Conservation (phyloP, 2,113 vertebrate species). For the Dicrurus megarhynchus region DNA sequence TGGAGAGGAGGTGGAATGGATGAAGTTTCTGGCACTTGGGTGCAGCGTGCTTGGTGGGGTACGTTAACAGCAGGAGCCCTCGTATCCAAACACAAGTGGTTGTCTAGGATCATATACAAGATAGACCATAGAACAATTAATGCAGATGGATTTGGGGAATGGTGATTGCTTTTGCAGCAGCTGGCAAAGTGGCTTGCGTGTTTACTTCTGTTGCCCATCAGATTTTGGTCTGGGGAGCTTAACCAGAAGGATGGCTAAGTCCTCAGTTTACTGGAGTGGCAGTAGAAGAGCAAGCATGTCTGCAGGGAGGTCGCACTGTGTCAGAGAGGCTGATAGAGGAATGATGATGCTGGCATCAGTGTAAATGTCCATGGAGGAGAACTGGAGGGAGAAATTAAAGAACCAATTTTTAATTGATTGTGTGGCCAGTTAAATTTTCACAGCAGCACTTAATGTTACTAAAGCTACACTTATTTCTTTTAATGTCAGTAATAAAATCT, state of each 20-base stretch:
- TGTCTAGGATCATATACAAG: fast-evolving
- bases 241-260: background rate
- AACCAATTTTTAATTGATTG: background rate
- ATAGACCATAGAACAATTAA: background rate
- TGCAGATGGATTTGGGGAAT: background rate
- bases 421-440: constrained; percentile 1
- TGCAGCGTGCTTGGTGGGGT: constrained; percentile 85
- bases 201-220: background rate
- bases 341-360: background rate
- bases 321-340: background rate
- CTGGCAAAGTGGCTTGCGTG: fast-evolving
- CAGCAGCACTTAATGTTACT: background rate
- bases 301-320: background rate
- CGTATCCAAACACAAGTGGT: fast-evolving
- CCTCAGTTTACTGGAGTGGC: background rate
- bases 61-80: constrained; percentile 23
- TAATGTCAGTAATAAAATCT: background rate
- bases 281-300: background rate
- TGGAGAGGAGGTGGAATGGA: constrained; percentile 73
- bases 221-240: background rate
- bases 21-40: constrained; percentile 85
- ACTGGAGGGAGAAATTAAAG: background rate
- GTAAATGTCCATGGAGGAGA: background rate
- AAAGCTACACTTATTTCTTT: background rate
- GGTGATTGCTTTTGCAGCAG: background rate